Percentiles rank a stretch among this genome's conserved stretches.
Evolutionary conservation across 1,140 invertebrate genomes (phyloP).

Genomic region (Acromyrmex echinatior): DNA sequence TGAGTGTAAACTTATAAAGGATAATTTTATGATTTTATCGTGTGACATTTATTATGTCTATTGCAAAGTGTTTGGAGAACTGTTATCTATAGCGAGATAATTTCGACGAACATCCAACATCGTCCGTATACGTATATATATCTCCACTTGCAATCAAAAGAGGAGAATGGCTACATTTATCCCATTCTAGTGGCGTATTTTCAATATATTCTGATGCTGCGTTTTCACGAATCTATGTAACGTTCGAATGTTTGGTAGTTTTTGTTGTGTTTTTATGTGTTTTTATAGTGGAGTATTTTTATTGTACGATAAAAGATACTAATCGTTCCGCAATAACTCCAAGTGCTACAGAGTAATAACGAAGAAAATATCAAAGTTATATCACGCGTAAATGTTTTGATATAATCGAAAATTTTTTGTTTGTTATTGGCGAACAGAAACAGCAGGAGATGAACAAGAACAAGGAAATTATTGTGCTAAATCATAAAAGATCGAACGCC

Average conservation of each 20-base stretch:
- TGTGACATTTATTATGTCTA: neutral
- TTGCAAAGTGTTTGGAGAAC: neutral
- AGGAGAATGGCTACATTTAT: conserved; percentile 11
- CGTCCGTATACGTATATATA: neutral
- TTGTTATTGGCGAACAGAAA: conserved; percentile 89
- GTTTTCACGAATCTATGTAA: neutral
- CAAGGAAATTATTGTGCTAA: conserved; percentile 98
- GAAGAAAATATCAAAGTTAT: neutral
- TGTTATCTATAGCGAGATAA: neutral
- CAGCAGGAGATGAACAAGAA: conserved; percentile 97
- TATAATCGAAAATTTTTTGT: conserved; percentile 56
- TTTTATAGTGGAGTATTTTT: conserved; percentile 23
- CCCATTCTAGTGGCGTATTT: neutral
- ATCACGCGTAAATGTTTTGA: neutral
- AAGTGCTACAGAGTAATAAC: conserved; percentile 32
- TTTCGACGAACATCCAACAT: conserved; percentile 2
- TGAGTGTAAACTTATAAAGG: too few relatives aligned
- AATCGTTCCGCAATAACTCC: conserved; percentile 33
- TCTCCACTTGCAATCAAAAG: conserved; percentile 19
- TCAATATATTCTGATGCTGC: neutral
- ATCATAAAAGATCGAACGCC: conserved; percentile 99
- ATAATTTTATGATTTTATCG: neutral
- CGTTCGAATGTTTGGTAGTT: neutral
- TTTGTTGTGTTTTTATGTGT: neutral
- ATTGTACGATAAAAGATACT: conserved; percentile 42